Evolutionary conservation across 2,113 vertebrate genomes (phyloP), one percentile per base, ranked within the genome.

Genomic region (Embiotoca jacksoni): DNA sequence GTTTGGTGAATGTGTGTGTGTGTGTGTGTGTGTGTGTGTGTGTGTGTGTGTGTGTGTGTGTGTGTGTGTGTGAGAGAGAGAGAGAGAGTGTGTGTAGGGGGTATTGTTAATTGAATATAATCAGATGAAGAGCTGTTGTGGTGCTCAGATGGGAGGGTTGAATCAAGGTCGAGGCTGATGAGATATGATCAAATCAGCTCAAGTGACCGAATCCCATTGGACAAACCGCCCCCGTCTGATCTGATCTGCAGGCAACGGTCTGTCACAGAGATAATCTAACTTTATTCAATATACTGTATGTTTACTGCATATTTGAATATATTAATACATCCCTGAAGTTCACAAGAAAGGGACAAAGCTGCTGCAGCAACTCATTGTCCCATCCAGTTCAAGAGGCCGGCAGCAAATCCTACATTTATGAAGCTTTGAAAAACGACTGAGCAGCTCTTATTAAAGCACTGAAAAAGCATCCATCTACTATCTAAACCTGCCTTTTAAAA

Each of bases 101-200:
- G 59, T 55, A 31, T 62, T 76, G 81, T 83, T 89, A 88, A 84
- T 83, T 89, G 81, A 91, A 84, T 85, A 84, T 81, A 85, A 91
- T 87, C 75, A 86, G 75, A 84, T 87, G 80, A 69, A 82, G 81
- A 83, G 84, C 78, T 74, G 59, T 65, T 56, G 75, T 59, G 68
- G 67, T 16, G 83, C 59, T 82, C 68, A 55, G 49, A 82, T 39
- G 54, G 58, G 63, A 33, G 56, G 44, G 54, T 60, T 64, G 66
- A 84, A 84, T 85, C 80, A 85, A 90, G 80, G 85, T 90, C 81
- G 71, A 46, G 9, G 39, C 82, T 86, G 80, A 80, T 88, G 82
- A 89, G 84, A 71, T 89, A 23, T 37, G 41, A 89, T 86, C 81
- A 72, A 84, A 92, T 88, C 88, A 88, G 78, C 74, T 90, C 71